Evolutionary conservation across 1,140 invertebrate species (phyloP).

Genomic region (Ceratosolen fusciceps): DNA sequence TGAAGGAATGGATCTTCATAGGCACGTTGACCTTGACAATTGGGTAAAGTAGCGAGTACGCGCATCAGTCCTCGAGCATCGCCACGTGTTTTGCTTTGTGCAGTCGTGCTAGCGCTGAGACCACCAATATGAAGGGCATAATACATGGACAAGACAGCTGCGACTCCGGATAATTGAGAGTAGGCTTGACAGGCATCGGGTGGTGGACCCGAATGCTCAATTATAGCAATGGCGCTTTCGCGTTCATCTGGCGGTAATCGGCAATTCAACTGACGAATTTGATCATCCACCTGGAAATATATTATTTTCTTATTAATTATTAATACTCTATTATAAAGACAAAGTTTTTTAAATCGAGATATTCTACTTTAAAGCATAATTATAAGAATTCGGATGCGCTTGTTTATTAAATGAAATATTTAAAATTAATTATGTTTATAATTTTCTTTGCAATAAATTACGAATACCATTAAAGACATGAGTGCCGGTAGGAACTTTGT

Average conservation of each 20-base stretch:
- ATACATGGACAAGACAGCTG: conserved; percentile 94
- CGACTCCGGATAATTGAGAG: conserved; percentile 90
- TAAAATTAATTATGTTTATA: not conserved
- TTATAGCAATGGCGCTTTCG: conserved; percentile 91
- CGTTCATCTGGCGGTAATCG: conserved; percentile 94
- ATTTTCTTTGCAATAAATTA: not conserved
- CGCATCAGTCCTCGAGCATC: conserved; percentile 89
- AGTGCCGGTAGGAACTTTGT: conserved; percentile 95
- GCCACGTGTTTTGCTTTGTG: conserved; percentile 76
- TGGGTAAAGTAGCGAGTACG: conserved; percentile 89
- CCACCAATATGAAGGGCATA: conserved; percentile 92
- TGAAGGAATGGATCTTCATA: conserved; percentile 97
- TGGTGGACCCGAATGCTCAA: conserved; percentile 93
- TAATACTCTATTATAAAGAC: not conserved
- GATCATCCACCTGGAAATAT: conserved; percentile 85
- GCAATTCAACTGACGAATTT: conserved; percentile 87
- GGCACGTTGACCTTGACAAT: conserved; percentile 91
- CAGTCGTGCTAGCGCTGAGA: conserved; percentile 74
- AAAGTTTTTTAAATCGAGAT: too few relatives aligned
- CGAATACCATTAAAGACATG: conserved; percentile 88
- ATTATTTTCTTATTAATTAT: not conserved
- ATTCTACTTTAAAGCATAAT: not conserved
- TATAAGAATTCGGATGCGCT: not conserved
- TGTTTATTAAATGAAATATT: not conserved
- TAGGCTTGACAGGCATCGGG: conserved; percentile 94